Evolutionary conservation across 2,797 vertebrate species (phyloP).

Genomic region (Spinus olivaceus): DNA sequence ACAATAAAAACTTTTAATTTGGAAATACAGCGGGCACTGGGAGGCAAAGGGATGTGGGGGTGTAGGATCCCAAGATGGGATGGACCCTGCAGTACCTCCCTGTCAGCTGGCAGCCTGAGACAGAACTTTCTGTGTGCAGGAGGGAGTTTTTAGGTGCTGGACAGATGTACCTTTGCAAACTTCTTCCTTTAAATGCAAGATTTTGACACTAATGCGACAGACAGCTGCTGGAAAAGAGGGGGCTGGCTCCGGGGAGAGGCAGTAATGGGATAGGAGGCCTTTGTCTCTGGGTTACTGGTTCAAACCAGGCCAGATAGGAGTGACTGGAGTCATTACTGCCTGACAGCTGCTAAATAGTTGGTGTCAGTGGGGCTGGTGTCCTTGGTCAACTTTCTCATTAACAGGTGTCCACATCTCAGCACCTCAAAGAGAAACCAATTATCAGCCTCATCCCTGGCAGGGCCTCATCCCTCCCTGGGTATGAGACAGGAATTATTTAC

Average conservation of each 20-base stretch:
- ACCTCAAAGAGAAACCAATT: constrained; percentile 15
- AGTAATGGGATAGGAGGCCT: neutral
- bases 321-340: neutral
- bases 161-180: neutral
- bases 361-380: neutral
- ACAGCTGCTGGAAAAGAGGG: neutral
- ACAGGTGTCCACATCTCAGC: neutral
- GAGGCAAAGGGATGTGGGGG: neutral
- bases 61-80: fast-evolving
- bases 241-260: neutral
- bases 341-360: constrained; percentile 34
- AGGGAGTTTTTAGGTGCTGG: neutral
- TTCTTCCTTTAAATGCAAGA: neutral
- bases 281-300: neutral
- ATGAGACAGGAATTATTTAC: neutral
- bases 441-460: neutral
- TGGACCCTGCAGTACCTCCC: fast-evolving
- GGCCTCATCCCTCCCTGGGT: neutral
- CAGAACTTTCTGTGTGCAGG: neutral
- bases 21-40: neutral
- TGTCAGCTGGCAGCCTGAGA: neutral
- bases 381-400: constrained; percentile 1
- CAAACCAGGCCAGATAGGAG: neutral
- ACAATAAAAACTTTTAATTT: neutral
- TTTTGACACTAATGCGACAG: neutral